Conservation (phyloP, 2,888 invertebrate species). For the Ditylenchus weischeri region DNA sequence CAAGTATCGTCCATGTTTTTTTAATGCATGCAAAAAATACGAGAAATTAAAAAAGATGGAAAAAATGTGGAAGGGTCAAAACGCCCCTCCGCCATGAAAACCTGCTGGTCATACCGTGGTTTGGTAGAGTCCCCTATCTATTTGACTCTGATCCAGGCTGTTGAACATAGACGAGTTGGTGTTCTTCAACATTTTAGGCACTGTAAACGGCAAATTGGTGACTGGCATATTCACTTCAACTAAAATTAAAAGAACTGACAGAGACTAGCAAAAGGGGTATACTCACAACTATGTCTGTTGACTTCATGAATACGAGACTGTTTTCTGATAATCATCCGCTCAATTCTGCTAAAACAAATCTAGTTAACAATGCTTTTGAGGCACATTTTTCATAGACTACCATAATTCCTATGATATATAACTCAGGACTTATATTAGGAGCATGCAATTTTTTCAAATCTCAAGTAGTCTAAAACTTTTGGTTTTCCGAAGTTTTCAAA, state of each 20-base stretch:
- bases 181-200: slow-evolving; percentile 41
- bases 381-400: not conserved
- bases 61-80: too few relatives aligned
- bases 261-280: not conserved
- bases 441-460: too few relatives aligned
- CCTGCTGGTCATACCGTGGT: slow-evolving; percentile 26
- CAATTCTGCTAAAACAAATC: not conserved
- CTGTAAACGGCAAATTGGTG: slow-evolving; percentile 40
- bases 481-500: too few relatives aligned
- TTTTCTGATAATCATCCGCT: slow-evolving; percentile 17
- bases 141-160: slow-evolving; percentile 49
- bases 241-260: not conserved
- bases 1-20: too few relatives aligned
- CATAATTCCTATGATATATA: too few relatives aligned
- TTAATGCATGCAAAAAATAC: too few relatives aligned
- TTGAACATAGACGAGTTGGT: slow-evolving; percentile 51
- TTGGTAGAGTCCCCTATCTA: slow-evolving; percentile 55
- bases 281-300: slow-evolving; percentile 14
- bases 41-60: too few relatives aligned
- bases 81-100: not conserved
- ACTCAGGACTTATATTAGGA: too few relatives aligned
- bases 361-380: not conserved
- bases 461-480: too few relatives aligned
- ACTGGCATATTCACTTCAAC: slow-evolving; percentile 20
- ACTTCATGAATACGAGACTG: slow-evolving; percentile 35